These are phyloP conservation scores for Coranthus polyacanthus DNA, from an alignment of 2,797 vertebrate genomes.

Conservation along the genomic window DNA sequence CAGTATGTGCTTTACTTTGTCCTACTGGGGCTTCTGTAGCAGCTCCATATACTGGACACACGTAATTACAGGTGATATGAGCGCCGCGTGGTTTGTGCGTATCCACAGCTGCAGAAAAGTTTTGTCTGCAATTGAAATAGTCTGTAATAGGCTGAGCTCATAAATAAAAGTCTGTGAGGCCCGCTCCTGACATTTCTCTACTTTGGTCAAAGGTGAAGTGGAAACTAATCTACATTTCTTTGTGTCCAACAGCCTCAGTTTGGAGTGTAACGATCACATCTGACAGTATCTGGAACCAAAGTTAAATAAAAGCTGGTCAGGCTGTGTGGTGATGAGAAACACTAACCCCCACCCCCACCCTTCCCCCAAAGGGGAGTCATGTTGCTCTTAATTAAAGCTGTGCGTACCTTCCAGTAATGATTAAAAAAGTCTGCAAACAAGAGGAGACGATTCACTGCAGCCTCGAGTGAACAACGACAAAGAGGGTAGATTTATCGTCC, in stretches of 20 bases:
- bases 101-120: background rate
- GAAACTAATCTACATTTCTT: no score
- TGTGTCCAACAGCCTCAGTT: background rate
- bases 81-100: background rate
- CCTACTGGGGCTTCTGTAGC: constrained; percentile 3
- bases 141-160: no score
- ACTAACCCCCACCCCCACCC: no score
- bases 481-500: constrained; percentile 59
- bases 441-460: constrained; percentile 21
- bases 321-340: no score
- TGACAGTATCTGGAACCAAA: no score
- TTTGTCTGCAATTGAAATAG: background rate
- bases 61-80: constrained; percentile 33
- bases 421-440: constrained; percentile 67
- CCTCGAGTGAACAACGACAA: constrained; percentile 47
- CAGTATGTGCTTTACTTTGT: constrained; percentile 11
- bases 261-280: background rate
- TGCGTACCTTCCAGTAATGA: constrained; percentile 56
- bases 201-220: no score
- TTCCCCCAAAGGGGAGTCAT: background rate
- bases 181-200: no score
- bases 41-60: background rate
- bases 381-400: constrained; percentile 73
- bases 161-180: no score
- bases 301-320: no score